Percentiles rank a stretch among this genome's conserved stretches.
Conservation (phyloP, 1,140 invertebrate species). For the Diabrotica virgifera region DNA sequence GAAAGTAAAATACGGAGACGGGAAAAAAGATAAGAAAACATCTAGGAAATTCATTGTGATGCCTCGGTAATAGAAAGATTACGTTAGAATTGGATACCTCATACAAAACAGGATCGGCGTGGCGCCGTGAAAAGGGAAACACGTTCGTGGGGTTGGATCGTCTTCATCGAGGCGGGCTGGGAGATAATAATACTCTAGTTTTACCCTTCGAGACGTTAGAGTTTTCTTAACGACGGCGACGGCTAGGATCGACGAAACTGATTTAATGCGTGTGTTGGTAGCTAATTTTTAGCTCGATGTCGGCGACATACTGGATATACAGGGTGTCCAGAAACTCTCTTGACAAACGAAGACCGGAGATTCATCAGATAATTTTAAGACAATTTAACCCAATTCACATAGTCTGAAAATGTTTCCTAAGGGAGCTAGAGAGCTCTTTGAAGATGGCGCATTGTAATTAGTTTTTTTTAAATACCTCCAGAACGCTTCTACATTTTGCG, state of each 20-base stretch:
- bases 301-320: no score
- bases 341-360: no score
- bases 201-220: neutral
- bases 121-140: conserved; percentile 19
- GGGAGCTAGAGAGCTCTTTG: no score
- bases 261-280: conserved; percentile 5
- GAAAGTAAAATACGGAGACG: conserved; percentile 1
- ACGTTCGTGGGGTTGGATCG: conserved; percentile 5
- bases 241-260: neutral
- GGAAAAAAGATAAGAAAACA: conserved; percentile 30
- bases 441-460: no score
- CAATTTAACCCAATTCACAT: no score
- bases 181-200: conserved; percentile 3
- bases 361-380: no score
- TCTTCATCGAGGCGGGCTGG: conserved; percentile 2
- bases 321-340: no score
- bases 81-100: conserved; percentile 35
- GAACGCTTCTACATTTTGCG: no score
- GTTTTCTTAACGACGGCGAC: conserved; percentile 8
- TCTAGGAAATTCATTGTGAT: conserved; percentile 35
- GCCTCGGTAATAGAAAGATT: conserved; percentile 39
- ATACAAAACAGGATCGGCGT: conserved; percentile 17
- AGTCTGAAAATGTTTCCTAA: no score
- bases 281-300: neutral
- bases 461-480: no score